phyloP scores from a whole-genome alignment of 1,140 invertebrate species.

The Copidosoma floridanum region DNA sequence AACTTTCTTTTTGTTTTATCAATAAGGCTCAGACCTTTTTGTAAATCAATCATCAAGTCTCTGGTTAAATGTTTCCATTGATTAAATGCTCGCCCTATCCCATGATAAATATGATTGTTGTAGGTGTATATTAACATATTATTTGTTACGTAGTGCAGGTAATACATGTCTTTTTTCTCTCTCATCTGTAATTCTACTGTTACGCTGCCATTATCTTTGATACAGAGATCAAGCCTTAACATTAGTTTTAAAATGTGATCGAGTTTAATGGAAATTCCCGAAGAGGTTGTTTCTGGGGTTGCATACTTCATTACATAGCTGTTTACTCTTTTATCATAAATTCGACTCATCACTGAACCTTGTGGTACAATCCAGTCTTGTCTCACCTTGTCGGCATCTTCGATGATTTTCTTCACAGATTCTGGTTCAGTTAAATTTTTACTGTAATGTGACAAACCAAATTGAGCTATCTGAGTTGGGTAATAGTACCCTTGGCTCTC shows the following conservation, averaged over 20 bases:
- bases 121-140: conserved; percentile 70
- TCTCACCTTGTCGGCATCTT: conserved; percentile 69
- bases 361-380: conserved; percentile 68
- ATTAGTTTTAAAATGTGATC: conserved; percentile 76
- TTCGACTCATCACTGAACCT: conserved; percentile 63
- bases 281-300: conserved; percentile 67
- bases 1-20: conserved; percentile 70
- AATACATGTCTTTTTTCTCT: conserved; percentile 74
- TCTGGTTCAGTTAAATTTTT: conserved; percentile 85
- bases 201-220: conserved; percentile 76
- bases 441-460: conserved; percentile 94
- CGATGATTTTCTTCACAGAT: conserved; percentile 67
- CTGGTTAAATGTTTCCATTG: conserved; percentile 82
- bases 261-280: conserved; percentile 68
- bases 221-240: conserved; percentile 72
- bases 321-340: conserved; percentile 61
- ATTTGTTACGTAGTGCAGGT: conserved; percentile 80
- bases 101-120: conserved; percentile 80
- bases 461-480: conserved; percentile 98
- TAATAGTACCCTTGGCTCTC: conserved; percentile 92
- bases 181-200: conserved; percentile 75
- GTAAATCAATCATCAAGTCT: conserved; percentile 87
- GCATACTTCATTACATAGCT: conserved; percentile 68
- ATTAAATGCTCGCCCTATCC: conserved; percentile 68
- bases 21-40: conserved; percentile 75